phyloP scores from a whole-genome alignment of 2,797 vertebrate species.

The Tapera naevia region DNA sequence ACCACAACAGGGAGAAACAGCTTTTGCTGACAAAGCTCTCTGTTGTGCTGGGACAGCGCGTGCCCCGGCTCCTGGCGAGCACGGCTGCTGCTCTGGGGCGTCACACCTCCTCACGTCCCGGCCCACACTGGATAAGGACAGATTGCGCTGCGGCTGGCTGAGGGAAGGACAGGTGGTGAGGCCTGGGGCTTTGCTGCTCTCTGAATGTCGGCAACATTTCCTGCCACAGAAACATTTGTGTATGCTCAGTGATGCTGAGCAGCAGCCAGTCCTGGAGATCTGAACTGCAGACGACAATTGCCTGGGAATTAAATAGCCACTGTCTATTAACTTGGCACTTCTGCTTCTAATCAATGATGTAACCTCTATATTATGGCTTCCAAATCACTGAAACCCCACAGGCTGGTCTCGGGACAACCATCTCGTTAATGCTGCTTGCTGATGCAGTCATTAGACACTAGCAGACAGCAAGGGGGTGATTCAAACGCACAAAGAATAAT shows the following conservation, averaged over 20 bases:
- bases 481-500: accelerated
- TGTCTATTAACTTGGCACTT: neutral
- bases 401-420: neutral
- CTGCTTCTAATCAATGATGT: neutral
- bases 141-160: accelerated
- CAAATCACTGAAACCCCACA: neutral
- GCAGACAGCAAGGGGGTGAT: neutral
- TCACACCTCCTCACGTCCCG: neutral
- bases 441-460: accelerated
- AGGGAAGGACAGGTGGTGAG: neutral
- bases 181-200: neutral
- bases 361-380: neutral
- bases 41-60: accelerated
- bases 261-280: neutral
- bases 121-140: neutral
- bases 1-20: neutral
- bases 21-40: neutral
- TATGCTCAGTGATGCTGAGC: neutral
- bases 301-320: neutral
- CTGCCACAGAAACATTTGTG: neutral
- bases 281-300: accelerated
- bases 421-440: neutral
- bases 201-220: neutral
- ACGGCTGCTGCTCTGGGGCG: neutral
- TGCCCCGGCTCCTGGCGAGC: neutral